Evolutionary conservation across 2,797 vertebrate species (phyloP), one percentile per base, ranked within the genome.

Genomic region (Poliocrania exsul): DNA sequence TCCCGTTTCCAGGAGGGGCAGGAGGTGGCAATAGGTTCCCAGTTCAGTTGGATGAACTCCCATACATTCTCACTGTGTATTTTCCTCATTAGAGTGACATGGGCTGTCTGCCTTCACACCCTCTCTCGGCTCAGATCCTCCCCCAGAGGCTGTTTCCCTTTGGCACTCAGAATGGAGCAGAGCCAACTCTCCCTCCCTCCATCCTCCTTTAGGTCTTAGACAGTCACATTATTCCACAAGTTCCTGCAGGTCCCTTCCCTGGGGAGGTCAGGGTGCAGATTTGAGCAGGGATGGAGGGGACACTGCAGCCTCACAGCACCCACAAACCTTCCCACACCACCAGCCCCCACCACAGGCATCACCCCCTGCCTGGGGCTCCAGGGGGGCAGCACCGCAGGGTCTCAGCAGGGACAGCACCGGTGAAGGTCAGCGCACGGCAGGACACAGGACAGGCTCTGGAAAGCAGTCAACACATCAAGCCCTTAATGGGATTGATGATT

Each of bases 401-500:
- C 40, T 33, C 13, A 0, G 11, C 56, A 3, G 3, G n/a, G 85
- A 26, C 2, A 1, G 9, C 11, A 56, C 33, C 0, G 2, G 18
- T 46, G 85, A 94, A 94, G 97, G 96, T 95, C 95, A 71, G 25
- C 0, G 2, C 57, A 0, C 19, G 0, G 90, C 65, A 13, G 92
- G 90, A 75, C 2, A 19, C 40, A 4, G 86, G 49, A 81, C 7
- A 0, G 54, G 89, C 78, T 60, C 86, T 92, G 93, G 11, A 82
- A 93, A 82, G 82, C 92, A 78, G 92, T 79, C 93, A 90, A 50
- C 74, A 64, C 93, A 71, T 90, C 92, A 31, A 57, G 85, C 67
- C 78, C 78, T 92, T 93, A 82, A 92, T 91, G 94, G 95, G 91
- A 23, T 23, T 51, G 92, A 83, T 90, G 95, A 94, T 96, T 90